A percentile compares a stretch with the other conserved stretches of the same genome.
Conservation (phyloP, 2,113 vertebrate species). For the Telmatochromis bifrenatus region DNA sequence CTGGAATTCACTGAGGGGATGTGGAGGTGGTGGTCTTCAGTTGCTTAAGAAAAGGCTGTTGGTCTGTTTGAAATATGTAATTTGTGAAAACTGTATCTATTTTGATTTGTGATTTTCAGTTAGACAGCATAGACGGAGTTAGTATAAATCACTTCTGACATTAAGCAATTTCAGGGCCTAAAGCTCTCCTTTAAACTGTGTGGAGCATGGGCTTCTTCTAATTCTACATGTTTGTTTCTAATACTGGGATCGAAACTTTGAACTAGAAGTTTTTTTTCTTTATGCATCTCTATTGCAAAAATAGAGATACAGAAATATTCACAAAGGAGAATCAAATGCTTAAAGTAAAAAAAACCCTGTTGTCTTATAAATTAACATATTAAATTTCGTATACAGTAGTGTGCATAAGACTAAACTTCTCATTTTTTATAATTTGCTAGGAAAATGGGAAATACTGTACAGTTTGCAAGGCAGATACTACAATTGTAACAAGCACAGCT, state of each 20-base stretch:
- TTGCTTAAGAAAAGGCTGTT: background rate
- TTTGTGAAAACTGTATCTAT: slow-evolving; percentile 5
- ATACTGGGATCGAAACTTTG: background rate
- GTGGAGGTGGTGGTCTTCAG: slow-evolving; percentile 14
- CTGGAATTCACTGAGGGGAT: slow-evolving; percentile 28
- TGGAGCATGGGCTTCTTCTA: background rate
- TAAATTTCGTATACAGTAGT: background rate
- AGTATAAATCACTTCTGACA: slow-evolving; percentile 2
- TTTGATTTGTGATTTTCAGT: background rate
- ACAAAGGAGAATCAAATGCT: background rate
- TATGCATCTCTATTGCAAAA: background rate
- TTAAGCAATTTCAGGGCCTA: background rate
- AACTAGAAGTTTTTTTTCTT: background rate
- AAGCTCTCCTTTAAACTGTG: background rate
- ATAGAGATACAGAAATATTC: background rate
- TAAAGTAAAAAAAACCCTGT: background rate
- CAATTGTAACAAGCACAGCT: background rate
- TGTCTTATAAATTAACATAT: background rate
- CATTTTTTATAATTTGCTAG: background rate
- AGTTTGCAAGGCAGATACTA: background rate
- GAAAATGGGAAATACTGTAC: background rate
- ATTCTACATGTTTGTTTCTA: background rate
- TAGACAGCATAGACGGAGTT: background rate
- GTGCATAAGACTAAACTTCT: background rate
- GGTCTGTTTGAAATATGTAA: background rate